Base-by-base conservation (phyloP, 2,888 invertebrate species). In the Chrysolina americana region DNA sequence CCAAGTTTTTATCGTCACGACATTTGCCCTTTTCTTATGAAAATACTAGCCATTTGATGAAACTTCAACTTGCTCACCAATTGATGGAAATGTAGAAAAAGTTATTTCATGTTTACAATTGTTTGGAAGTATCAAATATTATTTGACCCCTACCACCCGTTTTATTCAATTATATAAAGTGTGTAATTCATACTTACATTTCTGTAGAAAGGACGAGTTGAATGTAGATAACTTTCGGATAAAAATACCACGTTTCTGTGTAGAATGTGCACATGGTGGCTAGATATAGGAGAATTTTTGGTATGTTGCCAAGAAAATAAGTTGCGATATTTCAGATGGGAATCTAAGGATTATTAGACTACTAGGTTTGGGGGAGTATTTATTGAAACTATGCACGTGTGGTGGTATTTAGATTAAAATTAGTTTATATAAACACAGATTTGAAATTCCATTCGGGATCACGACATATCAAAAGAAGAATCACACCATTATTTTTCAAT, bases 261-360 rank as follows among this genome's bases (percentile, higher is more conserved):
- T 72, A 56, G 65, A 53, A 36, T 56, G 63, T 68, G 28, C 44
- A 74, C 71, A 72, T 28, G 48, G 69, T 73, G 44, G 64, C 68
- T 73, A 72, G 74, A 76, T 79, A 79, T 76, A 77, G 62, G 72
- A 65, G 73, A 75, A 69, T 70, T 71, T 68, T 65, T 77, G 79
- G 79, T 70, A 23, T 13, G 15, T 3, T 28, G 66, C 79, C 79
- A 78, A 68, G 17, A 48, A 72, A 70, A 70, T 74, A 65, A 71
- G 69, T 76, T 65, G 73, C 75, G 72, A 56, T 41, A 70, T 74
- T 71, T 64, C 50, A 65, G 53, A 41, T 28, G 64, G 64, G 50
- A 65, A 71, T 75, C 65, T 70, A 59, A 62, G 48, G 41, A 69
- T 56, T 36, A 28, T 10, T 17, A 9, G n/a, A 59, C 11, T 65